Evolutionary conservation across 2,797 vertebrate species (phyloP).

Genomic region (Danio aesculapii): DNA sequence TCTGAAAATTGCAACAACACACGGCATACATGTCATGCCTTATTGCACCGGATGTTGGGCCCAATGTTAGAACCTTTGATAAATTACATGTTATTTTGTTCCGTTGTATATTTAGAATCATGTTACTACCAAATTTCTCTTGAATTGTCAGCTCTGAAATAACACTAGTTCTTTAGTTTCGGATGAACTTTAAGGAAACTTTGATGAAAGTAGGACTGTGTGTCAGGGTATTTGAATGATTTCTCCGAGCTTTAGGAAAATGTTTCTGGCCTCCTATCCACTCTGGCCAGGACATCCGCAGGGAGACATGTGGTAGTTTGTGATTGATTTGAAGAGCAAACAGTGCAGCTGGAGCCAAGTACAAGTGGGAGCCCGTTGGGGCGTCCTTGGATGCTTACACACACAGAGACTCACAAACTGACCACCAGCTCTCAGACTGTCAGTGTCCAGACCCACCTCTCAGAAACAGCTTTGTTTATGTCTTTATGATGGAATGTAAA

Average conservation of each 20-base stretch:
- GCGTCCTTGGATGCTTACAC: constrained; percentile 15
- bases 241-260: constrained; percentile 5
- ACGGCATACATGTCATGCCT: too few species aligned
- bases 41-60: too few species aligned
- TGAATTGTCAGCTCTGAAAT: neutral
- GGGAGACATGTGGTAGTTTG: constrained; percentile 43
- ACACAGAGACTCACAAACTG: neutral
- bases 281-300: neutral
- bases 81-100: too few species aligned
- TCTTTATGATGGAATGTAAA: too few species aligned
- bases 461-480: too few species aligned
- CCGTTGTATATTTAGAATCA: too few species aligned
- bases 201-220: neutral
- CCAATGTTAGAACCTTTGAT: too few species aligned
- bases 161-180: neutral
- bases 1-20: too few species aligned
- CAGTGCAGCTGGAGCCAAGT: constrained; percentile 29
- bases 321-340: constrained; percentile 45
- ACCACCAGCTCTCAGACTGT: neutral
- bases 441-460: too few species aligned
- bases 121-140: too few species aligned
- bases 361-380: constrained; percentile 9
- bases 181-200: neutral
- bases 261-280: constrained; percentile 11
- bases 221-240: constrained; percentile 2